These are phyloP conservation scores for Sericinus montela DNA, from an alignment of 2,888 invertebrate species.

Conservation along the genomic window DNA sequence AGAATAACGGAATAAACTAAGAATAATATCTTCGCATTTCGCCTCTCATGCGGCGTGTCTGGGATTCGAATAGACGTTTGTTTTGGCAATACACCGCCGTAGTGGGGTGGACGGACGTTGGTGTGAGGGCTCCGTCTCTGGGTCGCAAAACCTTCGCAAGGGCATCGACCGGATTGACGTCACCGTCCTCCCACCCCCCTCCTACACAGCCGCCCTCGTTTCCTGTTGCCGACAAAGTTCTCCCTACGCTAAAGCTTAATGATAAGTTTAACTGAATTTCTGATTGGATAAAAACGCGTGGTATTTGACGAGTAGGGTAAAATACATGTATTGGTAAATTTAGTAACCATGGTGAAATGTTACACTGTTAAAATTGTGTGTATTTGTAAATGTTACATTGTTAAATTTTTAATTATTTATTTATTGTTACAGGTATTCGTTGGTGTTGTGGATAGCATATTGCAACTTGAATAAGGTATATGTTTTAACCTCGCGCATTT, in stretches of 20 bases:
- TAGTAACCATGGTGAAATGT: too few species aligned
- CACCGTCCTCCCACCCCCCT: constrained; percentile 1
- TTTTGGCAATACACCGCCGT: constrained; percentile 8
- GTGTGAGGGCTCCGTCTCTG: constrained; percentile 9
- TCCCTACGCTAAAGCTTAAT: background rate
- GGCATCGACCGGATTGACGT: constrained; percentile 18
- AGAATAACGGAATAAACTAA: too few species aligned
- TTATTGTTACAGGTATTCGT: background rate
- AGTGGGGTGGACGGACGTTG: background rate
- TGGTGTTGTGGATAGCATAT: too few species aligned
- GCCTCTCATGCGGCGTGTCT: background rate
- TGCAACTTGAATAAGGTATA: too few species aligned
- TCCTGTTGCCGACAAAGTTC: constrained; percentile 1
- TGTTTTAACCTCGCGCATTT: too few species aligned
- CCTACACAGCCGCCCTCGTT: background rate
- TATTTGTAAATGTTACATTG: too few species aligned
- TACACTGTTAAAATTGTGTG: too few species aligned
- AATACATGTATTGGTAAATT: too few species aligned
- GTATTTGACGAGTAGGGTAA: too few species aligned
- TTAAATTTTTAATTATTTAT: background rate
- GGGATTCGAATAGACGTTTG: background rate
- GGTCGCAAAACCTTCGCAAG: constrained; percentile 18
- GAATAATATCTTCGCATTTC: background rate
- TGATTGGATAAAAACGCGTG: background rate
- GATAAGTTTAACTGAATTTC: background rate